Evolutionary conservation across 2,888 invertebrate species (phyloP).

Genomic region (Eurytoma californica): DNA sequence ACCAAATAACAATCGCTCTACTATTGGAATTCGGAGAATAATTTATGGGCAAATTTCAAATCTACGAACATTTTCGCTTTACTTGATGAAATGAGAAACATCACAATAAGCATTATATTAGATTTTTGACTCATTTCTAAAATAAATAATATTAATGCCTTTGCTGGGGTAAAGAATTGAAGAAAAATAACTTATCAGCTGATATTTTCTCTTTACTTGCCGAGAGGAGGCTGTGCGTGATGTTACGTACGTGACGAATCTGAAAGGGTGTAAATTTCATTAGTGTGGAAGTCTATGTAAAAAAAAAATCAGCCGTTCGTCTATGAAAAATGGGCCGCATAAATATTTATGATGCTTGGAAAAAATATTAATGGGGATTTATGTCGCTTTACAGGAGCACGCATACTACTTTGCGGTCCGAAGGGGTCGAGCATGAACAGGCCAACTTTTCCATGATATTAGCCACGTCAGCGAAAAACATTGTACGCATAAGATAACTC

Average conservation of each 20-base stretch:
- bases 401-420: constrained; percentile 54
- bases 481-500: constrained; percentile 55
- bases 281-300: constrained; percentile 44
- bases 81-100: no score
- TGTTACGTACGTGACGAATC: constrained; percentile 45
- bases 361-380: constrained; percentile 70
- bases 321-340: constrained; percentile 66
- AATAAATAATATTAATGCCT: neutral
- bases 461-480: constrained; percentile 61
- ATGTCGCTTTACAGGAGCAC: constrained; percentile 61
- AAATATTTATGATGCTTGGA: constrained; percentile 68
- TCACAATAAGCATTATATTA: no score
- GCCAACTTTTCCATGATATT: constrained; percentile 62
- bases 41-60: no score
- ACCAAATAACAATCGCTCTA: no score
- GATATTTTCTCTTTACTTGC: constrained; percentile 1
- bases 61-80: no score
- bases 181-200: constrained; percentile 14
- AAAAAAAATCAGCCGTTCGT: constrained; percentile 59
- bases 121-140: neutral
- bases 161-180: neutral
- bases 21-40: no score
- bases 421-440: constrained; percentile 59
- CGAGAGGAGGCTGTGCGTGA: neutral
- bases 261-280: constrained; percentile 60